A percentile compares a stretch with the other conserved stretches of the same genome.
Conservation (phyloP, 2,797 vertebrate genomes). For the Coluber constrictor region DNA sequence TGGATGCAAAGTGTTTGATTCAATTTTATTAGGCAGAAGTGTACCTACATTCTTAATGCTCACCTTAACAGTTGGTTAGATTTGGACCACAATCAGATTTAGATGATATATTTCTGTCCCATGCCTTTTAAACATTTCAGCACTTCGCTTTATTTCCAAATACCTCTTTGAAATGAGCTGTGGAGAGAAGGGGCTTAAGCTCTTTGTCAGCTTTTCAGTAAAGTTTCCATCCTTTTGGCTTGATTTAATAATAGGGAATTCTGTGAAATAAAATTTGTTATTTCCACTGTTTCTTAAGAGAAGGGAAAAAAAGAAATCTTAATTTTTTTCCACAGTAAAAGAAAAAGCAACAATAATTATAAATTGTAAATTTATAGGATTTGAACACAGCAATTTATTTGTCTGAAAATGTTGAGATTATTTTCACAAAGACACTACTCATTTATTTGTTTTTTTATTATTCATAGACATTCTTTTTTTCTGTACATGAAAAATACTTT, state of each 20-base stretch:
- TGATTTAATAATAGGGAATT: conserved; percentile 33
- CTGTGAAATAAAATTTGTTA: conserved; percentile 20
- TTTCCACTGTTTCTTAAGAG: conserved; percentile 39
- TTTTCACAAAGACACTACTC: conserved; percentile 1
- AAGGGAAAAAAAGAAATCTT: conserved; percentile 31
- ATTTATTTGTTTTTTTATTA: conserved; percentile 18
- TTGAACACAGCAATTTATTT: conserved; percentile 14
- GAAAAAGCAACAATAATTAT: conserved; percentile 14
- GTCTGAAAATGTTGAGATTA: conserved; percentile 31
- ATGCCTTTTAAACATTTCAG: conserved; percentile 65
- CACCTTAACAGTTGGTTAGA: conserved; percentile 67
- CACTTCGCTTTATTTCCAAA: conserved; percentile 60
- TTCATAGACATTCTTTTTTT: not conserved
- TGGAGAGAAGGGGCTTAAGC: conserved; percentile 41
- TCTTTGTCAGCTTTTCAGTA: conserved; percentile 51
- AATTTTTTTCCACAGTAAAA: conserved; percentile 7
- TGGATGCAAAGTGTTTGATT: conserved; percentile 83
- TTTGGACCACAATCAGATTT: conserved; percentile 69
- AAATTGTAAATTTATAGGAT: conserved; percentile 13
- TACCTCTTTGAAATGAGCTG: conserved; percentile 56
- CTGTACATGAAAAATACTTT: not conserved
- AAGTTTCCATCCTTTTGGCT: conserved; percentile 26
- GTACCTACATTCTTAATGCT: conserved; percentile 66
- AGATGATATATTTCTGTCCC: conserved; percentile 68
- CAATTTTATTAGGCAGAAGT: conserved; percentile 78